Percentiles rank a stretch among this genome's conserved stretches.
phyloP scores from a whole-genome alignment of 2,113 vertebrate species.

The Salvelinus alpinus region DNA sequence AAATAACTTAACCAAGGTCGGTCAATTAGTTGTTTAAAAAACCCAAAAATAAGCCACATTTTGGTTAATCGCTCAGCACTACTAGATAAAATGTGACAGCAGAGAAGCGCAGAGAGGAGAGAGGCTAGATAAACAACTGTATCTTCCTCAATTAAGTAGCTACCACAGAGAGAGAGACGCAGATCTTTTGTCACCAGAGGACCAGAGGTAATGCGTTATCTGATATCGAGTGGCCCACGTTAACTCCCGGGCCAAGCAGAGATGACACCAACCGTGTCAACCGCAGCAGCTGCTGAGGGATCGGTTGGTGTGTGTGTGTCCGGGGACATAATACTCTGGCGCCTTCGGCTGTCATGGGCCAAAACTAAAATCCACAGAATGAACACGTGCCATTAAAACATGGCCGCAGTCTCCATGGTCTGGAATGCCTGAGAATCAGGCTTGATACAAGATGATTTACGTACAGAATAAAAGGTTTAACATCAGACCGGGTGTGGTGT shows the following conservation, averaged over 20 bases:
- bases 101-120: too few relatives aligned
- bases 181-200: slow-evolving; percentile 43
- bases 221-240: slow-evolving; percentile 52
- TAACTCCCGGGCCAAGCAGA: slow-evolving; percentile 53
- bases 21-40: too few relatives aligned
- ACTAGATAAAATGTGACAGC: too few relatives aligned
- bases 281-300: slow-evolving; percentile 56
- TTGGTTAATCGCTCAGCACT: too few relatives aligned
- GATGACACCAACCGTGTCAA: slow-evolving; percentile 44
- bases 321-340: neutral
- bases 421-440: neutral
- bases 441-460: neutral
- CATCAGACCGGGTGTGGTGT: neutral
- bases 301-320: slow-evolving; percentile 17
- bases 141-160: slow-evolving; percentile 50
- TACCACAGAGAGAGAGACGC: slow-evolving; percentile 23
- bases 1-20: too few relatives aligned
- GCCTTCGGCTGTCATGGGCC: neutral
- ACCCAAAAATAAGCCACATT: too few relatives aligned
- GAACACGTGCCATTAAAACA: neutral
- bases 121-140: too few relatives aligned
- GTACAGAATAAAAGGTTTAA: neutral
- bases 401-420: neutral
- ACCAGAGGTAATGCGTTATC: slow-evolving; percentile 31
- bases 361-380: neutral